Evolutionary conservation across 2,888 invertebrate genomes (phyloP).

Genomic region (Trichopoda pennipes): DNA sequence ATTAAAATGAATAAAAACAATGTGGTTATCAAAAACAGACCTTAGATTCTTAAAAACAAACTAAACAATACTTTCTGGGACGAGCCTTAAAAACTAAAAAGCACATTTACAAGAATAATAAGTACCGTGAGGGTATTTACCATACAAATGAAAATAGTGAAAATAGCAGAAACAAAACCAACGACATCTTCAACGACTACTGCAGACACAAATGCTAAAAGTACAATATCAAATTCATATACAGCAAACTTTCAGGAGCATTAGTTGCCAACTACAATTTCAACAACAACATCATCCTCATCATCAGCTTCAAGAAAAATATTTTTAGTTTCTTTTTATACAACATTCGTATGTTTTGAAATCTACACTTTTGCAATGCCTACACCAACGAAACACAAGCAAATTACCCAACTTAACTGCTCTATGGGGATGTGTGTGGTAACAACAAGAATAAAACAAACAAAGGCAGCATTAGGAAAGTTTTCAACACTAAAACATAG

Average conservation of each 20-base stretch:
- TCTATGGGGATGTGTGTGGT: slow-evolving; percentile 50
- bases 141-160: slow-evolving; percentile 54
- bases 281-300: slow-evolving; percentile 12
- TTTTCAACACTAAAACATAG: slow-evolving; percentile 13
- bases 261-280: slow-evolving; percentile 41
- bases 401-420: slow-evolving; percentile 56
- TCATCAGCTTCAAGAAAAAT: slow-evolving; percentile 16
- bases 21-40: slow-evolving; percentile 23
- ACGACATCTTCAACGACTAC: slow-evolving; percentile 3
- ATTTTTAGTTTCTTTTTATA: slow-evolving; percentile 30
- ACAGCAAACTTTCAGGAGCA: slow-evolving; percentile 35
- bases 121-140: slow-evolving; percentile 18
- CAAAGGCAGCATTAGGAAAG: background rate
- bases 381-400: slow-evolving; percentile 47
- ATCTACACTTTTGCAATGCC: slow-evolving; percentile 35
- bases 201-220: slow-evolving; percentile 60
- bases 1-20: slow-evolving; percentile 16
- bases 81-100: slow-evolving; percentile 49
- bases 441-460: slow-evolving; percentile 10
- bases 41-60: slow-evolving; percentile 10
- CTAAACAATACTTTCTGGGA: background rate
- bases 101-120: slow-evolving; percentile 25
- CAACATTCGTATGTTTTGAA: slow-evolving; percentile 31
- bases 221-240: slow-evolving; percentile 34
- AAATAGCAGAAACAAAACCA: slow-evolving; percentile 32